Evolutionary conservation across 2,888 invertebrate genomes (phyloP), one percentile per base, ranked within the genome.

Genomic region (Cantharis nigra): DNA sequence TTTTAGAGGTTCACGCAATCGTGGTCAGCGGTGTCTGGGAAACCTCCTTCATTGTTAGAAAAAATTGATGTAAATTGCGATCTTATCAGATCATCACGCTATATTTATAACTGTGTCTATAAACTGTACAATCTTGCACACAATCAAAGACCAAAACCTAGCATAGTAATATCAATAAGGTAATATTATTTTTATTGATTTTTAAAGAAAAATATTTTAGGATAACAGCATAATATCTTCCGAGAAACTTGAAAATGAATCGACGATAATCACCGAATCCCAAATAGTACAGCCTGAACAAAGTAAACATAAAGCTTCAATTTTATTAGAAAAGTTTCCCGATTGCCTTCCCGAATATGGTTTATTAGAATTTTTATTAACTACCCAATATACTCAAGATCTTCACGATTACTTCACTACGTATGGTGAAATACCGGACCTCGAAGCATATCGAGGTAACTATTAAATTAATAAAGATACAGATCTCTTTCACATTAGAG

Each of bases 291-390:
- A 23, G 2, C n/a, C 65, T 2, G 23, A 18, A 13, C 9, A 13
- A 67, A 26, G 13, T 9, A 18, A 67, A 73, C 26, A 11, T 14
- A 69, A 13, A 49, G 18, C 9, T 33, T 49, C 23, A 13, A 7
- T 11, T 33, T 11, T 49, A 20, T 5, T 16, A 63, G 62, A 71
- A 71, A 70, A 76, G 11, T 67, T 49, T 70, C 88, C 89, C 82
- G 89, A 89, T 49, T 88, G 89, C 16, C 84, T 91, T 14, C 91
- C 91, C 0, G 90, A 91, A 85, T 89, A 88, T 26, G 89, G 88
- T 0, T 83, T 90, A 13, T 78, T 91, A 69, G 90, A 91, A 74
- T 90, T 87, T 77, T 83, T 91, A 69, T 82, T 91, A 18, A 86
- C 89, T 71, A 90, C 90, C 3, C 85, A 81, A 65, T 84, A 89